phyloP scores from a whole-genome alignment of 1,140 invertebrate genomes.

The Zaprionus inermis region DNA sequence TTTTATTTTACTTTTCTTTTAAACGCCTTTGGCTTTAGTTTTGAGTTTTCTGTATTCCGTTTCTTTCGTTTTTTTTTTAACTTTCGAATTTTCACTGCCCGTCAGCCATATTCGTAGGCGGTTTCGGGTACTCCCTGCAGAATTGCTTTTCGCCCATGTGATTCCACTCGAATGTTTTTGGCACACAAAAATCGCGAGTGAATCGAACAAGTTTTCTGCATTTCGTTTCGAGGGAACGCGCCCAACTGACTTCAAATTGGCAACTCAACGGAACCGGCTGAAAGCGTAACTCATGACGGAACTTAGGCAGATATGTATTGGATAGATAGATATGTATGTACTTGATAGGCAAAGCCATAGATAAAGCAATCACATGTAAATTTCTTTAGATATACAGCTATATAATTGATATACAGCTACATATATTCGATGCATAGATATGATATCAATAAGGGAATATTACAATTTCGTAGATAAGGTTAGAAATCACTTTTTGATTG shows the following conservation, averaged over 20 bases:
- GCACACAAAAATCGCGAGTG: conserved; percentile 37
- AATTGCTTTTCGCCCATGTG: conserved; percentile 1
- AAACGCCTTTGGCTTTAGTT: neutral
- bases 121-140: conserved; percentile 10
- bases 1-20: too few species aligned
- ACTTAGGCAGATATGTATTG: neutral
- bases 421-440: neutral
- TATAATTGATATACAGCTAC: neutral
- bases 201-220: conserved; percentile 53
- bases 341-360: neutral
- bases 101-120: conserved; percentile 65
- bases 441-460: conserved; percentile 21
- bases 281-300: neutral
- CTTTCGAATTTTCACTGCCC: neutral
- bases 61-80: neutral
- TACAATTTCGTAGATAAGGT: neutral
- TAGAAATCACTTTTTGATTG: conserved; percentile 19
- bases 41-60: neutral
- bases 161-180: conserved; percentile 19
- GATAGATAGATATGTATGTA: neutral
- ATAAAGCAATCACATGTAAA: conserved; percentile 6
- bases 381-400: neutral
- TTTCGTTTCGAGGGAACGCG: conserved; percentile 52
- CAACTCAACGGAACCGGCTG: conserved; percentile 55
- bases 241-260: conserved; percentile 31